phyloP scores from a whole-genome alignment of 2,113 vertebrate species.

The human (Homo sapiens) region GRCh38 chr9:79623501-79624000 shows the following conservation, averaged over 20 bases:
- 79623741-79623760: neutral
- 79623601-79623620: neutral
- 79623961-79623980: neutral
- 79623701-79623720: neutral
- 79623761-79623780: neutral
- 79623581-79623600: neutral
- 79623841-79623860: slow-evolving; percentile 1
- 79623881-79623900: neutral
- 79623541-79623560: neutral
- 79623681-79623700: neutral
- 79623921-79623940: neutral
- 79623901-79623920: neutral
- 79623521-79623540: neutral
- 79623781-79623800: neutral
- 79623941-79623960: neutral
- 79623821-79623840: neutral
- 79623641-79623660: neutral
- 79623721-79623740: neutral
- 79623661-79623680: neutral
- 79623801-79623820: neutral
- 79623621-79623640: slow-evolving; percentile 18
- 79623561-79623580: neutral
- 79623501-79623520: neutral
- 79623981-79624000: neutral
- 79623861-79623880: neutral